Conservation (phyloP, 2,888 invertebrate species). For the Odontomyia ornata region DNA sequence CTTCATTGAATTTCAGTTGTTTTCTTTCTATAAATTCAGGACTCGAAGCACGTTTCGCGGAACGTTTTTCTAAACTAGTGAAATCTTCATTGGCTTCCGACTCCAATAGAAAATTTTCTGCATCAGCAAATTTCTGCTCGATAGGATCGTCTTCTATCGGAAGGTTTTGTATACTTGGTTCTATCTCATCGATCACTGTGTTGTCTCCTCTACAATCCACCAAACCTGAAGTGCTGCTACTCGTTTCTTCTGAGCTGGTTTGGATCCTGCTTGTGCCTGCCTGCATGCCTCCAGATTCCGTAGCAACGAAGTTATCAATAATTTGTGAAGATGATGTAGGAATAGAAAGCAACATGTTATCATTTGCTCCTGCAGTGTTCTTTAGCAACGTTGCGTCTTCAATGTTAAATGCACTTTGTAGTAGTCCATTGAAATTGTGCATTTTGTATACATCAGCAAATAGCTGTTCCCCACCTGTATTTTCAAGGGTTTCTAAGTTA, state of each 20-base stretch:
- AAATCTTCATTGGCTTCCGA: slow-evolving; percentile 58
- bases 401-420: slow-evolving; percentile 50
- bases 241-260: slow-evolving; percentile 53
- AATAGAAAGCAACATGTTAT: slow-evolving; percentile 10
- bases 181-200: slow-evolving; percentile 51
- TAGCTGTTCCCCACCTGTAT: slow-evolving; percentile 27
- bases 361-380: neutral
- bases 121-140: slow-evolving; percentile 78
- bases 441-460: slow-evolving; percentile 46
- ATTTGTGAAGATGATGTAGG: slow-evolving; percentile 45
- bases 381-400: slow-evolving; percentile 30
- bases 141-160: slow-evolving; percentile 67
- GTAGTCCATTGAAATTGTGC: slow-evolving; percentile 50
- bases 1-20: slow-evolving; percentile 25
- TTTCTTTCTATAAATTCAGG: slow-evolving; percentile 29
- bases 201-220: slow-evolving; percentile 56
- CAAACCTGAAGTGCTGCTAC: slow-evolving; percentile 61
- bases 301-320: slow-evolving; percentile 51
- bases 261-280: slow-evolving; percentile 50
- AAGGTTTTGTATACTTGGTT: slow-evolving; percentile 59
- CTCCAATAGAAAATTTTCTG: slow-evolving; percentile 80
- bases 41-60: slow-evolving; percentile 26
- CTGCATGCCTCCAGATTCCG: slow-evolving; percentile 60
- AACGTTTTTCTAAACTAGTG: slow-evolving; percentile 1
- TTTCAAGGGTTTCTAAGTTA: neutral